Evolutionary conservation across 2,797 vertebrate genomes (phyloP), one percentile per base, ranked within the genome.

Genomic region (Spinus olivaceus): DNA sequence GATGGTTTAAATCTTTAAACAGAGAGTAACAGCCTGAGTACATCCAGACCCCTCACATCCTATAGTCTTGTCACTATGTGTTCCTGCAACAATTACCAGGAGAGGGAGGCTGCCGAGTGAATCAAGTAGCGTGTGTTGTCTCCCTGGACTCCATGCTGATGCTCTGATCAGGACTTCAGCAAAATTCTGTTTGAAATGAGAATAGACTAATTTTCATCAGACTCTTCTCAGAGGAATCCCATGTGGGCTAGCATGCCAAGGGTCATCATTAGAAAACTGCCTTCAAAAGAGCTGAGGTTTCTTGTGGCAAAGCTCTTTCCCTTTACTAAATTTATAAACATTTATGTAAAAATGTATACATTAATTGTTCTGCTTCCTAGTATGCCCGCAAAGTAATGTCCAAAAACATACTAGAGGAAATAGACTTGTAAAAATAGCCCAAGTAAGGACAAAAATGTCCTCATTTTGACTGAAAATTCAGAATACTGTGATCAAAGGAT

Each of bases 121-220:
- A 98, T 98, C 98, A 98, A 98, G 97, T 98, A 98, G 97, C 96
- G 98, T 97, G 92, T 98, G 98, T 99, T 98, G 98, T 99, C 99
- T 99, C 99, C 96, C 97, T 96, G 98, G 98, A 99, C 98, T 94
- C 95, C 98, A 98, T 98, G 98, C 98, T 97, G 96, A 95, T 98
- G 98, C 99, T 99, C 98, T 99, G 99, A 99, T 99, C 99, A 99
- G 98, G 98, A 98, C 98, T 98, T 98, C 98, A 98, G 98, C 98
- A 98, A 98, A 99, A 99, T 99, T 99, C 99, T 99, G 99, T 99
- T 99, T 99, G 99, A 99, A 99, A 99, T 99, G 99, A 99, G 99
- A 99, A 99, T 98, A 99, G 99, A 98, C 99, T 99, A 98, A 99
- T 99, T 99, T 99, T 99, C 98, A 99, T 99, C 98, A 98, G 98